Conservation (phyloP, 2,888 invertebrate genomes). For the Drosophila emarginata region DNA sequence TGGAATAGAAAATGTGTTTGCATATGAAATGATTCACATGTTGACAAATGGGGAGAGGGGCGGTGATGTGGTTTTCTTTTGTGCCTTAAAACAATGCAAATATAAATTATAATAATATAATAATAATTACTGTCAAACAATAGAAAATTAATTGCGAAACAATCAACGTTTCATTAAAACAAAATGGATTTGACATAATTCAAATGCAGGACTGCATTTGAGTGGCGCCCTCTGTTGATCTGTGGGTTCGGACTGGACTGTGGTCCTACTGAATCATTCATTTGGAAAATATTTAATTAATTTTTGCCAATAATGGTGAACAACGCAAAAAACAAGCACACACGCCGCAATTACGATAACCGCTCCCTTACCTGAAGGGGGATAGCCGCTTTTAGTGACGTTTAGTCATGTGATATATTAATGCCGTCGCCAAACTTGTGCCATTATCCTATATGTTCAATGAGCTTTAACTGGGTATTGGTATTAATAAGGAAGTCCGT, state of each 20-base stretch:
- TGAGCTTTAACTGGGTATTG: constrained; percentile 27
- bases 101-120: constrained; percentile 71
- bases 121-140: constrained; percentile 78
- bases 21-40: neutral
- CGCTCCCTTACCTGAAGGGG: constrained; percentile 6
- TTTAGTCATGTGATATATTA: constrained; percentile 75
- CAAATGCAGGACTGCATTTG: constrained; percentile 79
- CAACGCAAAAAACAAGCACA: constrained; percentile 51
- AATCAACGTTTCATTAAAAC: constrained; percentile 79
- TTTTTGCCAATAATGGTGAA: constrained; percentile 79
- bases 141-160: constrained; percentile 75
- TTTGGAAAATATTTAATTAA: constrained; percentile 81
- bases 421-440: constrained; percentile 59
- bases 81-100: constrained; percentile 55
- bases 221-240: constrained; percentile 64
- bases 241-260: constrained; percentile 24
- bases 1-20: constrained; percentile 1
- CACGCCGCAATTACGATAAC: constrained; percentile 59
- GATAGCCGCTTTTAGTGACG: constrained; percentile 39
- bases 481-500: constrained; percentile 4
- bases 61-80: constrained; percentile 4
- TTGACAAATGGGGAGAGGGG: neutral
- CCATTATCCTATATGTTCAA: constrained; percentile 32
- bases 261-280: constrained; percentile 71
- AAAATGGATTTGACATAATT: constrained; percentile 82